Conservation (phyloP, 2,797 vertebrate species). For the Sebastes reedi region DNA sequence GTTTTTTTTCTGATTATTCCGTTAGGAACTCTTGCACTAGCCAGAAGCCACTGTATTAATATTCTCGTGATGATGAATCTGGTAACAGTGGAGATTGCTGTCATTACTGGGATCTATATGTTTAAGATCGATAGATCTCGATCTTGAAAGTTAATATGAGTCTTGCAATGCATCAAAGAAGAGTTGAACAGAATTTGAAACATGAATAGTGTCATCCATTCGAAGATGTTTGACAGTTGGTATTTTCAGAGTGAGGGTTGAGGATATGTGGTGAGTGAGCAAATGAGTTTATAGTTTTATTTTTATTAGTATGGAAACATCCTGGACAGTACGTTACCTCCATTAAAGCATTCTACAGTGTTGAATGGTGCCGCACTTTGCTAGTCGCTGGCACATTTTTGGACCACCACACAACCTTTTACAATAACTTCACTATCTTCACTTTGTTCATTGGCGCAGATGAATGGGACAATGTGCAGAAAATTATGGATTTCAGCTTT, state of each 20-base stretch:
- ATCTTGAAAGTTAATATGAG: not conserved
- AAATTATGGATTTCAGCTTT: constrained; percentile 29
- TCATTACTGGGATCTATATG: not conserved
- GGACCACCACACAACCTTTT: not conserved
- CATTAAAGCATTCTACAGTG: not conserved
- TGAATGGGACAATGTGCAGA: constrained; percentile 4
- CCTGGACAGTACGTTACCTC: not conserved
- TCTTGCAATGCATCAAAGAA: not conserved
- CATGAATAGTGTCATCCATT: not conserved
- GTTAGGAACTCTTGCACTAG: not conserved
- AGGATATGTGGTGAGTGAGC: not conserved
- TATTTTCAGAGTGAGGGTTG: not conserved
- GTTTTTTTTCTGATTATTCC: not conserved
- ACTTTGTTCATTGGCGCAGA: not conserved
- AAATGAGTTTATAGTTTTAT: not conserved
- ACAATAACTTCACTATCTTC: not conserved
- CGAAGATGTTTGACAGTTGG: not conserved
- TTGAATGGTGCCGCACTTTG: not conserved
- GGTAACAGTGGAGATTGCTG: not conserved
- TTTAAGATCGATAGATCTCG: not conserved
- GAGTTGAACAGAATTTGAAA: not conserved
- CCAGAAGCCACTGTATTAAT: not conserved
- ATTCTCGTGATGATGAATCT: not conserved
- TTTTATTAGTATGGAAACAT: not conserved
- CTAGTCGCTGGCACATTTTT: not conserved